These are phyloP conservation scores for Poecilobothrus nobilitatus DNA, from an alignment of 2,888 invertebrate genomes.

Conservation along the genomic window DNA sequence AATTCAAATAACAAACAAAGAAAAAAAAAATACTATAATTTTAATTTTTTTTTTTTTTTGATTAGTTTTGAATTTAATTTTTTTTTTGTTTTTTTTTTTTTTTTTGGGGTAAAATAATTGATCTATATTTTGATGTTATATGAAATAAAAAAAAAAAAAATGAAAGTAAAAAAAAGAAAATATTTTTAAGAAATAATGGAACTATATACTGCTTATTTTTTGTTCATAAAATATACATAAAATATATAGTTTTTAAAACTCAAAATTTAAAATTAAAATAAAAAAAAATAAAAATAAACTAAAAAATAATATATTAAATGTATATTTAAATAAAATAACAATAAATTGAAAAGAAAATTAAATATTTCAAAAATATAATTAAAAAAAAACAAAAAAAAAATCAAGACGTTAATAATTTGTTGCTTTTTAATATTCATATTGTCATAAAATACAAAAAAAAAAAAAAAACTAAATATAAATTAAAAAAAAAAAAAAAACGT, in stretches of 20 bases:
- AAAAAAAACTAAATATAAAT: not conserved
- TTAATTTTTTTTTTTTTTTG: too few species aligned
- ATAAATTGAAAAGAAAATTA: too few species aligned
- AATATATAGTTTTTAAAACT: not conserved
- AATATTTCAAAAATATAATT: not conserved
- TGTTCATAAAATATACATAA: not conserved
- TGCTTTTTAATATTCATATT: constrained; percentile 6
- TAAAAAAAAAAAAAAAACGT: not conserved
- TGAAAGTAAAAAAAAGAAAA: not conserved
- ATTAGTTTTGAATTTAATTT: too few species aligned
- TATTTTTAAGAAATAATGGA: not conserved
- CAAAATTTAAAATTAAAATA: not conserved
- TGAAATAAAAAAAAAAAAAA: not conserved
- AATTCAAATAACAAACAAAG: too few species aligned
- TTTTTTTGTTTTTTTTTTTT: too few species aligned
- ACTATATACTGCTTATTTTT: not conserved
- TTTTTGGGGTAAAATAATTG: not conserved
- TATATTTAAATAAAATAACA: too few species aligned
- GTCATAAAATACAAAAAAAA: not conserved
- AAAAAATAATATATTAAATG: too few species aligned
- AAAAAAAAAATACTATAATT: too few species aligned
- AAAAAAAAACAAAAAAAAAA: not conserved
- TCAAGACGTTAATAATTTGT: constrained; percentile 4
- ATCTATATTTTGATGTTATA: not conserved
- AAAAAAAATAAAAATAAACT: not conserved